A percentile compares a stretch with the other conserved stretches of the same genome.
phyloP scores from a whole-genome alignment of 2,888 invertebrate genomes.

The Cataglyphis cursor region DNA sequence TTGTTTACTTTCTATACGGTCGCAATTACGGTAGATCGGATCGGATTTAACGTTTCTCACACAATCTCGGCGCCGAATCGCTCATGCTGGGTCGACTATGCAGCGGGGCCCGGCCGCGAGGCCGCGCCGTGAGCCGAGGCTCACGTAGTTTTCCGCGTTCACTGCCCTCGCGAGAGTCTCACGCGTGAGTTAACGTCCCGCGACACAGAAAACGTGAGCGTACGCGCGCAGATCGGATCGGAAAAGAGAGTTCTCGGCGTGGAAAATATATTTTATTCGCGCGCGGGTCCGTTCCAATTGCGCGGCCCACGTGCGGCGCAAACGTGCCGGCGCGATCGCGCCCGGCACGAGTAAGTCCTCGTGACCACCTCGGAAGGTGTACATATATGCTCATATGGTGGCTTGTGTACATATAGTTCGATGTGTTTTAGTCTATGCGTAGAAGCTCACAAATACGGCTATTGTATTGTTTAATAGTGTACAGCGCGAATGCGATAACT shows the following conservation, averaged over 20 bases:
- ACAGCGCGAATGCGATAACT: neutral
- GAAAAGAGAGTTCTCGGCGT: constrained; percentile 39
- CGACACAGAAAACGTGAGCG: constrained; percentile 58
- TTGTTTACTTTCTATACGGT: constrained; percentile 33
- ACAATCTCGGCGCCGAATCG: constrained; percentile 46
- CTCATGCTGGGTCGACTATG: neutral
- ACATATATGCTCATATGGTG: neutral
- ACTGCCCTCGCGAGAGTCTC: constrained; percentile 51
- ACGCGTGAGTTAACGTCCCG: constrained; percentile 39
- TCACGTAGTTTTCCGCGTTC: constrained; percentile 60
- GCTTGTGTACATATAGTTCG: neutral
- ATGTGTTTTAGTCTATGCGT: neutral
- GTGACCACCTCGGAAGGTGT: constrained; percentile 53
- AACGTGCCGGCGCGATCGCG: constrained; percentile 54
- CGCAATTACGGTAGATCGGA: constrained; percentile 25
- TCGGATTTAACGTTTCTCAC: constrained; percentile 40
- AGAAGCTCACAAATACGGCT: neutral
- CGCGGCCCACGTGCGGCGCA: constrained; percentile 56
- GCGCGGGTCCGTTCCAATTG: constrained; percentile 52
- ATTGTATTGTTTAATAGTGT: neutral
- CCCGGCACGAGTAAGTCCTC: constrained; percentile 61
- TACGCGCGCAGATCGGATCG: constrained; percentile 45
- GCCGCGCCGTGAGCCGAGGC: neutral
- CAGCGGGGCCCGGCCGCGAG: constrained; percentile 5
- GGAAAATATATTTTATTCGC: constrained; percentile 56